A percentile compares a stretch with the other conserved stretches of the same genome.
phyloP scores from a whole-genome alignment of 2,113 vertebrate species.

The Gorsachius goisagi region DNA sequence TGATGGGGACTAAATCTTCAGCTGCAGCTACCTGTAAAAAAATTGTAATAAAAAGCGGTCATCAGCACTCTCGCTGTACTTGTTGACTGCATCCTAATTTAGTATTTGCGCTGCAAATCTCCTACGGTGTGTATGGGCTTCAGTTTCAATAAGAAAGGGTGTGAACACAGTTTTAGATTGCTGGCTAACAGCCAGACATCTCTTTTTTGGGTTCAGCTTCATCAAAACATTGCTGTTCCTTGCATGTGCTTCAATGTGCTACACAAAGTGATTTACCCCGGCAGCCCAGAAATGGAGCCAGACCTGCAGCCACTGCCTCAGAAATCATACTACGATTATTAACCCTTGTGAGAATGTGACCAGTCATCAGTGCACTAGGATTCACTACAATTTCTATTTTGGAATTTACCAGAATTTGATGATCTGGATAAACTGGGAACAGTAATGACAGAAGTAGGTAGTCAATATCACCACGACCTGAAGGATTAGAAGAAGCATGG shows the following conservation, averaged over 20 bases:
- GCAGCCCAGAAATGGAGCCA: neutral
- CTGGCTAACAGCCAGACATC: neutral
- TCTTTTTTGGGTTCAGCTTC: neutral
- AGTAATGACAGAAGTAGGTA: neutral
- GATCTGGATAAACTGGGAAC: neutral
- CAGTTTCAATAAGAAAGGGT: neutral
- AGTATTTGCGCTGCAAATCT: neutral
- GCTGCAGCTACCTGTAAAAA: neutral
- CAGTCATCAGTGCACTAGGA: neutral
- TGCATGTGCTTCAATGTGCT: neutral
- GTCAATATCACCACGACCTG: neutral
- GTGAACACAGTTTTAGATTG: neutral
- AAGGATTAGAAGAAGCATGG: neutral
- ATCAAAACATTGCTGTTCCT: neutral
- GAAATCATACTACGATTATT: neutral
- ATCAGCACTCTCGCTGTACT: fast-evolving
- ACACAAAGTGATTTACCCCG: neutral
- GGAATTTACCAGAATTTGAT: neutral
- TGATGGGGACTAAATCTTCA: neutral
- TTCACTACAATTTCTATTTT: neutral
- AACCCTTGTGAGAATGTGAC: neutral
- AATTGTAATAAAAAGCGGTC: neutral
- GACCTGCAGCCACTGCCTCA: neutral
- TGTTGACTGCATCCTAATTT: neutral
- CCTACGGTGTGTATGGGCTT: neutral